Evolutionary conservation across 2,113 vertebrate genomes (phyloP), one percentile per base, ranked within the genome.

Genomic region (Orthochromis indermauri): DNA sequence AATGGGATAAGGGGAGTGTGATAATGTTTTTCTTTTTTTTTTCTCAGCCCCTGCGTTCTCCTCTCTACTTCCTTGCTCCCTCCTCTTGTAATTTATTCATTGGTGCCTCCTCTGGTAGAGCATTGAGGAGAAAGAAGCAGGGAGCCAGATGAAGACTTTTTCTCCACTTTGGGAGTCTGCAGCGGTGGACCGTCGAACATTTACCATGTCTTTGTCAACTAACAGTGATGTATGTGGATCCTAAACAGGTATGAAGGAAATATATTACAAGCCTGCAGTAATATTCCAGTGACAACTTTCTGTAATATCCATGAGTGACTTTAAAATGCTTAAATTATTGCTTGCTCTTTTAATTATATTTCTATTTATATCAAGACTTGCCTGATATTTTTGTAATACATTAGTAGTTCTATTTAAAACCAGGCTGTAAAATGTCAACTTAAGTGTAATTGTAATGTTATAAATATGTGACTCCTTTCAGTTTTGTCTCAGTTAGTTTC

Each of bases 31-130:
- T 19, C 17, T 5, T 47, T 66, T 61, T 24, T 47, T 63, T 28
- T 26, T 5, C 71, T 76, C 0, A 49, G 42, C 24, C 40, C 68
- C 68, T 14, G n/a, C 24, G 8, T 76, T 55, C 33, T 81, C 19
- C 51, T 71, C 17, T 82, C 80, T 66, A 80, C 85, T 82, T 85
- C 37, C 11, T 78, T 54, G 19, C 57, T 79, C 40, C 55, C 47
- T 78, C 45, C 66, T 55, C 40, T 26, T 80, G 57, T 90, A 28
- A 91, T 92, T 93, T 88, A 93, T 94, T 91, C 89, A 89, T 87
- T 40, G 71, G 47, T 66, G 28, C 40, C 10, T 88, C 51, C 47
- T 66, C 21, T 68, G 49, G 37, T 78, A 33, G 6, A 83, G 76
- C 84, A 21, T 1, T 4, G 19, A 88, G 71, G 59, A 86, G 33